A percentile compares a stretch with the other conserved stretches of the same genome.
These are phyloP conservation scores for Tenebrio molitor DNA, from an alignment of 1,140 invertebrate species.

Conservation along the genomic window DNA sequence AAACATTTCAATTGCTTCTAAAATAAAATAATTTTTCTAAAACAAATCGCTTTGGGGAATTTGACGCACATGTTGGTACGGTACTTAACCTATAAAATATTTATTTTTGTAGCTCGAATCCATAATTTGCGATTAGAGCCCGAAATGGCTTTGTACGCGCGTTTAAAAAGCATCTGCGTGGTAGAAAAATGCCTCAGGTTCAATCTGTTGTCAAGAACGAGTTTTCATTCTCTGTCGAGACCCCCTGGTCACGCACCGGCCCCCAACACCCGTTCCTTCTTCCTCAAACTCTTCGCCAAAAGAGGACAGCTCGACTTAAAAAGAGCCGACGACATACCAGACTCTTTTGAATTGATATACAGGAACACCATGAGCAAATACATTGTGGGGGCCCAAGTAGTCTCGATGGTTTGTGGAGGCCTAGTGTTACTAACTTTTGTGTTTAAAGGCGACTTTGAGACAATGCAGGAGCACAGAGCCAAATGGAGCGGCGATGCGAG, in stretches of 20 bases:
- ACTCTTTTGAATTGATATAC: constrained; percentile 22
- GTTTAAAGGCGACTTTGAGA: neutral
- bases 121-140: neutral
- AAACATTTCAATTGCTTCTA: no score
- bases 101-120: no score
- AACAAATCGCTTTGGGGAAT: no score
- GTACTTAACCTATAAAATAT: no score
- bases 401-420: neutral
- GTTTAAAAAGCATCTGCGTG: neutral
- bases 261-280: neutral
- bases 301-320: neutral
- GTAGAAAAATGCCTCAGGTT: neutral
- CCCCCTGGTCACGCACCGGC: neutral
- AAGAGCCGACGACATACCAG: constrained; percentile 17
- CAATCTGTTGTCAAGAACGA: neutral
- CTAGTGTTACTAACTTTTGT: constrained; percentile 1
- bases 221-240: neutral
- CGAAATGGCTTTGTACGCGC: neutral
- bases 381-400: constrained; percentile 13
- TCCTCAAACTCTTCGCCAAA: neutral
- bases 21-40: no score
- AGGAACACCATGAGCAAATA: constrained; percentile 16
- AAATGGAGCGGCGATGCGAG: neutral
- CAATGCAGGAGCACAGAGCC: neutral
- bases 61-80: no score